phyloP scores from a whole-genome alignment of 2,113 vertebrate species.

The Marmota monax region DNA sequence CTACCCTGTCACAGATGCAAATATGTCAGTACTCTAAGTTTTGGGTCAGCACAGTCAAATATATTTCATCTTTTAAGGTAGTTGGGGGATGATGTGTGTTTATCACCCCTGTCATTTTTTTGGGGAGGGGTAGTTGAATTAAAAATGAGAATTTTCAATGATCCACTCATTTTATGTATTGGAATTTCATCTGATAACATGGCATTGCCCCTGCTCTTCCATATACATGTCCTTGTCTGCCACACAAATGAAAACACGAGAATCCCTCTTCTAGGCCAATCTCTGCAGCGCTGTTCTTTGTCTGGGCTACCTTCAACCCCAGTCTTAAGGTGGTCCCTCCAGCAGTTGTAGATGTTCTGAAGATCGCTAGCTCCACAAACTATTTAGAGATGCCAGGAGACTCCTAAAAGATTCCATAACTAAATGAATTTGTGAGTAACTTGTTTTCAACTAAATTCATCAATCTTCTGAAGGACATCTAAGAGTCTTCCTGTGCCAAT shows the following conservation, averaged over 20 bases:
- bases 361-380: neutral
- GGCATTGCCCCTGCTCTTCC: neutral
- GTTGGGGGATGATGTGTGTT: neutral
- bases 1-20: neutral
- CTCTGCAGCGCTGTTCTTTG: neutral
- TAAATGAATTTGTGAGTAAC: neutral
- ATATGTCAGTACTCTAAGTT: neutral
- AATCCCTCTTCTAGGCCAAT: neutral
- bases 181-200: neutral
- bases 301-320: neutral
- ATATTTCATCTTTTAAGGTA: neutral
- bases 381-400: conserved; percentile 1
- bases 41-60: neutral
- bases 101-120: neutral
- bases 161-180: neutral
- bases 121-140: neutral
- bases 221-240: neutral
- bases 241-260: neutral
- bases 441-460: neutral
- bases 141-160: neutral
- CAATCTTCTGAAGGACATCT: neutral
- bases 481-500: neutral
- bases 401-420: neutral
- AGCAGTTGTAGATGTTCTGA: neutral
- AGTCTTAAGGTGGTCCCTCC: neutral